Conservation (phyloP, 2,113 vertebrate genomes). For the Cervus canadensis region DNA sequence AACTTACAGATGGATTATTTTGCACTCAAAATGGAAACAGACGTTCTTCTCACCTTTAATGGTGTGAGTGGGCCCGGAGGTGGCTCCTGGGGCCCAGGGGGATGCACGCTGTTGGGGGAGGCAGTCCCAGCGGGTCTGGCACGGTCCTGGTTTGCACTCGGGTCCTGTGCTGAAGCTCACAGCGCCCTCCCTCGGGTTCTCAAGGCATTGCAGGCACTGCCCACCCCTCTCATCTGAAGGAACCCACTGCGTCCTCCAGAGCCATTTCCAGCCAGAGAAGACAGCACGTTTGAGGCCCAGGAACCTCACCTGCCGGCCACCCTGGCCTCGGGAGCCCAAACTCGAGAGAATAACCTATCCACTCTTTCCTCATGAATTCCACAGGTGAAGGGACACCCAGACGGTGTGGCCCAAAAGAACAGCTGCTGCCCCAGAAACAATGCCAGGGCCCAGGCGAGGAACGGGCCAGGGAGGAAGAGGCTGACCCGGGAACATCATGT, state of each 20-base stretch:
- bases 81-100: not conserved
- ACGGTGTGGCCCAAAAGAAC: too few species aligned
- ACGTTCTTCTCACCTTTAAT: not conserved
- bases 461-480: not conserved
- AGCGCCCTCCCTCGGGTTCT: not conserved
- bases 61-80: not conserved
- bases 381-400: not conserved
- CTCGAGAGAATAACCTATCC: too few species aligned
- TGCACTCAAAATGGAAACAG: not conserved
- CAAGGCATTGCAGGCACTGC: not conserved
- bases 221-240: not conserved
- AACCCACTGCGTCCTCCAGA: not conserved
- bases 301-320: not conserved
- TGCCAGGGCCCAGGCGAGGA: not conserved
- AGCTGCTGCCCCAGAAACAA: too few species aligned
- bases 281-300: not conserved
- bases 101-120: accelerated
- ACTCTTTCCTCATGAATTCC: not conserved
- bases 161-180: accelerated
- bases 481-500: accelerated
- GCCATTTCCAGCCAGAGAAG: not conserved
- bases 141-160: accelerated
- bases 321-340: not conserved
- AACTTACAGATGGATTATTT: not conserved
- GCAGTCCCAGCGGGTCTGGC: not conserved